Base-by-base conservation (phyloP, 2,888 invertebrate species). In the Serrognathus titanus region DNA sequence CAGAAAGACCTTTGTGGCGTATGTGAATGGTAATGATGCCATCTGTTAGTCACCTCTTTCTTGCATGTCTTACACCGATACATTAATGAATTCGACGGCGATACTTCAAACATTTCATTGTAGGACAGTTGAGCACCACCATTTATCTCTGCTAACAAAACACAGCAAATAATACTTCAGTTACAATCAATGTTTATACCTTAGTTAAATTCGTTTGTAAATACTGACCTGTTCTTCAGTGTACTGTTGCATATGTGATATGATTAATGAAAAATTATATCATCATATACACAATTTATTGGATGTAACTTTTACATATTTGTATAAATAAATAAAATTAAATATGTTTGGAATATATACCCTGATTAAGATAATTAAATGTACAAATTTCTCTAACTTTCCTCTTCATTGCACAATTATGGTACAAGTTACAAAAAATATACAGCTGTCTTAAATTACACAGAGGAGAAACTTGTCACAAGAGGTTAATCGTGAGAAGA, bases 21-120 rank as follows among this genome's bases (percentile, higher is more conserved):
- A 80, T 92, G 91, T 69, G 88, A 89, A 79, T 91, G 90, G 82
- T 85, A 90, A 80, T 92, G 91, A 78, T 92, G 91, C 91, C 91
- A 92, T 79, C 90, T 84, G 81, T 91, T 92, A 77, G 90, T 89
- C 64, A 90, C 90, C 81, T 90, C 88, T 81, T 91, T 92, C 77
- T 89, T 88, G 81, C 91, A 91, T 38, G 87, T 85, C 75, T 87
- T 87, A 80, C 91, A 91, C 74, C 86, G 86, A 89, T 90, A 91
- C 74, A 89, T 82, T 64, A 88, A 84, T 52, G 88, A 84, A 68
- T 86, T 88, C 61, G 85, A 82, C 58, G 87, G 82, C 69, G 87
- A 86, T 71, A 85, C 86, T 60, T 77, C 77, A 79, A 91, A 91
- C 90, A 90, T 90, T 81, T 88, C 88, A 81, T 90, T 89, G 83